Evolutionary conservation across 2,888 invertebrate genomes (phyloP), one percentile per base, ranked within the genome.

Genomic region (Tortrix viridana): DNA sequence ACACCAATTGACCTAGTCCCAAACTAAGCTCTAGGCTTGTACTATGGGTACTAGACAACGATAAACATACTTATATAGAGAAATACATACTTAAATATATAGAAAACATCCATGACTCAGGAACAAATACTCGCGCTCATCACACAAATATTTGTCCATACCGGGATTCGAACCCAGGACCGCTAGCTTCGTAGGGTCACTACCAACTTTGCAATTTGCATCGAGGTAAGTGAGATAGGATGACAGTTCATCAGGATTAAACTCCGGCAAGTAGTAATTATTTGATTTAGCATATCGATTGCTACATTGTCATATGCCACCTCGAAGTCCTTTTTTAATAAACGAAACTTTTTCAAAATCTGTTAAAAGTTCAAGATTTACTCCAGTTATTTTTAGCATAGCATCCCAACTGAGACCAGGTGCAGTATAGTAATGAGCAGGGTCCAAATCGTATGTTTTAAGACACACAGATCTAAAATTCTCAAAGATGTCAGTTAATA

Each of bases 401-500:
- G 32, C 43, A 23, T 44, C 50, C 55, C 50, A 47, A 37, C 61
- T 48, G 4, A 54, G 26, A 32, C 61, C 52, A 22, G 60, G 60
- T 3, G 48, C 55, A 0, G 67, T 66, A 23, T 43, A 55, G 54
- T 67, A 69, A 43, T 66, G 57, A 9, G 57, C 63, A 2, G 67
- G 67, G 43, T 69, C 67, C 12, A 69, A 32, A 4, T 54, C 26
- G 57, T 69, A 67, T 18, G 53, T 58, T 3, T 44, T 9, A 37
- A 61, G 32, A 41, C 69, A 65, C 1, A 56, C 43, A 9, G 52
- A 18, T 7, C 67, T n/a, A 22, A 69, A 67, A 26, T 65, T 68
- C 52, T 68, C 66, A 52, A 63, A 67, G 23, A 69, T 41, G 22
- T 69, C 66, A 2, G 57, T 14, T 55, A 67, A 37, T n/a, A 67